Percentiles rank a stretch among this genome's conserved stretches.
Evolutionary conservation across 2,113 vertebrate genomes (phyloP).

Genomic region (Ranitomeya variabilis): DNA sequence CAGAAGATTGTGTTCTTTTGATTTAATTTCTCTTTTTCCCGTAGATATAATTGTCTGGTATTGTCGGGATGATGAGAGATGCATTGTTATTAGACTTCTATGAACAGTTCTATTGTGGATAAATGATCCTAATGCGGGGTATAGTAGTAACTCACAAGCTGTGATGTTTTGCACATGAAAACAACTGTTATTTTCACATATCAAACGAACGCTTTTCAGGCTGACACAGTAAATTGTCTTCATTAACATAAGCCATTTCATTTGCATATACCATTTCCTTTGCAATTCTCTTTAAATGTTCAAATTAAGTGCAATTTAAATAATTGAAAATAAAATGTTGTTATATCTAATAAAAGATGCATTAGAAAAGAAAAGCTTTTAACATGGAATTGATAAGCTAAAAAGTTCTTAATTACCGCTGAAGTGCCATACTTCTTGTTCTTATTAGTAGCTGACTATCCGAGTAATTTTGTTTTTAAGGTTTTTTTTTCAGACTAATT

Average conservation of each 20-base stretch:
- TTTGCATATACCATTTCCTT: constrained; percentile 57
- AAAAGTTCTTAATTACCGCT: constrained; percentile 53
- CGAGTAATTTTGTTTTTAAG: constrained; percentile 1
- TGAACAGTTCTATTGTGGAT: constrained; percentile 8
- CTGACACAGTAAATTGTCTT: constrained; percentile 52
- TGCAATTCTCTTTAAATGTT: constrained; percentile 54
- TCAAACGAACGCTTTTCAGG: constrained; percentile 25
- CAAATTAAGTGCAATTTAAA: constrained; percentile 57
- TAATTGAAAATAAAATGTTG: constrained; percentile 56
- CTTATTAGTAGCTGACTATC: constrained; percentile 34
- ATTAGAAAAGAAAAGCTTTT: constrained; percentile 56
- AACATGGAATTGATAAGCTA: constrained; percentile 44
- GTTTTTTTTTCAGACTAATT: constrained; percentile 17
- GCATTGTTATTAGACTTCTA: constrained; percentile 12
- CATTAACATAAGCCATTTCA: constrained; percentile 56
- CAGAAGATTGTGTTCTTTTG: background rate
- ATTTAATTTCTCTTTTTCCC: background rate
- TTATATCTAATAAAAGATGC: constrained; percentile 52
- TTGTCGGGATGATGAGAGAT: constrained; percentile 5
- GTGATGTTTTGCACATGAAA: constrained; percentile 35
- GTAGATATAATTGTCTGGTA: background rate
- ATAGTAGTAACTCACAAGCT: constrained; percentile 13
- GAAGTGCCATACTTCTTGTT: constrained; percentile 36
- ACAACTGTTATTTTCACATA: constrained; percentile 48
- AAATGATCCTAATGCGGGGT: constrained; percentile 16